These are phyloP conservation scores for Diloba caeruleocephala DNA, from an alignment of 2,888 invertebrate species.

Conservation along the genomic window DNA sequence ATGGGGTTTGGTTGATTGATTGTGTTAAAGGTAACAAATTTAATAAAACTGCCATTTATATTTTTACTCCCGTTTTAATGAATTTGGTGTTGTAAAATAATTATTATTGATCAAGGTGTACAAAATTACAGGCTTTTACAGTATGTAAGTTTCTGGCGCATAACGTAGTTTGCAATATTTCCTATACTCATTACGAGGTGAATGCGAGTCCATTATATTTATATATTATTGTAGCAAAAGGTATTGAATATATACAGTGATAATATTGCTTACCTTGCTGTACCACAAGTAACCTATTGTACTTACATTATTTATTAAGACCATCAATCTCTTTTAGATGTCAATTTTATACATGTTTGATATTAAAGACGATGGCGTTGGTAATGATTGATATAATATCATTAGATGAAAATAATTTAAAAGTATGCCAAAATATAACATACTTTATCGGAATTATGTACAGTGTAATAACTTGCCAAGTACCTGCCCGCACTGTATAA, in stretches of 20 bases:
- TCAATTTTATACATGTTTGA: constrained; percentile 73
- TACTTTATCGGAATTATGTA: constrained; percentile 59
- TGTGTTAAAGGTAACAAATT: constrained; percentile 35
- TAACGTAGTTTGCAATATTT: constrained; percentile 67
- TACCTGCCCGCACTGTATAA: constrained; percentile 36
- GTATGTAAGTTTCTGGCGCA: constrained; percentile 76
- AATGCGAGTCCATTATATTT: constrained; percentile 74
- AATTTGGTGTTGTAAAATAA: constrained; percentile 85
- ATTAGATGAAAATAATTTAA: constrained; percentile 51
- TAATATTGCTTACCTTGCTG: constrained; percentile 80
- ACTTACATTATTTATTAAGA: constrained; percentile 58
- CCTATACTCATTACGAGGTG: constrained; percentile 65
- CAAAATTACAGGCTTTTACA: constrained; percentile 87
- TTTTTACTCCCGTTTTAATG: constrained; percentile 81
- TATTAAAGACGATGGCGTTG: constrained; percentile 56
- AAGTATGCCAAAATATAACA: constrained; percentile 57
- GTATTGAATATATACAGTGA: constrained; percentile 68
- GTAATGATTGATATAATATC: constrained; percentile 52
- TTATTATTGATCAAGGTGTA: constrained; percentile 84
- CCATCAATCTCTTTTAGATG: constrained; percentile 48
- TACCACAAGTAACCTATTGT: constrained; percentile 75
- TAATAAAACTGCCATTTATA: constrained; percentile 71
- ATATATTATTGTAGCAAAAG: constrained; percentile 67
- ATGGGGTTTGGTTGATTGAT: constrained; percentile 28
- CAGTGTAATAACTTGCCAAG: constrained; percentile 47